phyloP scores from a whole-genome alignment of 37 sponge, comb jelly and placozoan species.

The Ephydatia muelleri region DNA sequence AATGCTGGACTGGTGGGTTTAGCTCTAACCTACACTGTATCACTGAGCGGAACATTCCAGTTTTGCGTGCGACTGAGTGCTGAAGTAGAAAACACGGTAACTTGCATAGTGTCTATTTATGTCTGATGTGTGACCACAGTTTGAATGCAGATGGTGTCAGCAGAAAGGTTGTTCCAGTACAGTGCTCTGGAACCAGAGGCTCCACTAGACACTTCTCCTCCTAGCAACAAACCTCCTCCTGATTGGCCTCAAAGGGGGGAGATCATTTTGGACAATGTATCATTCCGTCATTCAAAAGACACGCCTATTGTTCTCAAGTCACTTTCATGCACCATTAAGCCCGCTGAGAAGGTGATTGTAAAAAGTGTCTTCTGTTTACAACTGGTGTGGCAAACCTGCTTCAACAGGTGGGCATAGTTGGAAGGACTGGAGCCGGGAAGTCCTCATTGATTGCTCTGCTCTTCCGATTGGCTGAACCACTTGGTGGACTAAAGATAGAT shows the following conservation, averaged over 20 bases:
- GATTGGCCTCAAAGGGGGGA: conserved; percentile 73
- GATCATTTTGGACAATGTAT: conserved; percentile 38
- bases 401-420: conserved; percentile 85
- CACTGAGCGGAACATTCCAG: conserved; percentile 79
- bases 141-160: conserved; percentile 73
- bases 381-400: neutral
- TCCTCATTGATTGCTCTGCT: conserved; percentile 82
- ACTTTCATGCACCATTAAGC: conserved; percentile 43
- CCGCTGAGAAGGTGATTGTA: conserved; percentile 64
- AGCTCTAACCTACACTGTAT: conserved; percentile 64
- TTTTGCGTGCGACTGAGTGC: conserved; percentile 77
- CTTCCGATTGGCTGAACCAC: conserved; percentile 88
- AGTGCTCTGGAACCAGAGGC: conserved; percentile 52
- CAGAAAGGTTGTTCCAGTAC: conserved; percentile 74
- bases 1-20: conserved; percentile 71
- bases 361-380: neutral
- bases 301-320: conserved; percentile 62
- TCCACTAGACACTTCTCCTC: conserved; percentile 33
- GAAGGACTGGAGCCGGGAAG: conserved; percentile 95
- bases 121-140: neutral
- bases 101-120: neutral
- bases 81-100: conserved; percentile 79
- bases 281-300: conserved; percentile 40
- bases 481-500: conserved; percentile 78
- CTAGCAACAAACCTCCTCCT: conserved; percentile 32